Evolutionary conservation across 2,113 vertebrate species (phyloP), one percentile per base, ranked within the genome.

Genomic region (Nerophis lumbriciformis): DNA sequence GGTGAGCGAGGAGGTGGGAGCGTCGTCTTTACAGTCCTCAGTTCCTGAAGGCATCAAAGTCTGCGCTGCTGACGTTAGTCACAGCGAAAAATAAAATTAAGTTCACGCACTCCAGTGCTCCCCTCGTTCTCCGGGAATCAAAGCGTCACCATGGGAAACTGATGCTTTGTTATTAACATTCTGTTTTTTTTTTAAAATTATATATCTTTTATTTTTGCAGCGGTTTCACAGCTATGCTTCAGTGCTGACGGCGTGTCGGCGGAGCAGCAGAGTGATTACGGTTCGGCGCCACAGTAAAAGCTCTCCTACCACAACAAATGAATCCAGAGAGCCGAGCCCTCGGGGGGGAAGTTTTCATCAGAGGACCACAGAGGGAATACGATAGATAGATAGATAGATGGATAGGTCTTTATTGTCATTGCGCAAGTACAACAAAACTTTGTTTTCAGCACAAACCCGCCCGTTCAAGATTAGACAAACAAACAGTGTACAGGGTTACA

Each of bases 231-330:
- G 42, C 42, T 11, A 38, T 66, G 59, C 58, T n/a, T 65, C 61
- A 19, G 47, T 14, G 36, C 62, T 59, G 65, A 35, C 66, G 62
- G 47, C 75, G 73, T 56, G 61, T 66, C 61, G 58, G 63, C 57
- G 28, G 13, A 76, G 61, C 75, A 54, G n/a, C 72, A 76, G 74
- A 78, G 55, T 79, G 76, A 83, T 80, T 76, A 79, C 70, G 19
- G 21, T 68, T 54, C 59, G 66, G 61, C 64, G 63, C 64, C 65
- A 68, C 70, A 68, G 70, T 75, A 83, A 69, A 85, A 72, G 61
- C 73, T 78, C 66, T 69, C 71, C 76, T 75, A 76, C 72, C 72
- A 76, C 71, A 77, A 68, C 69, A 13, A 83, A 86, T 82, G 72
- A 82, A 80, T 67, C 63, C 64, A 49, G 56, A 79, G 67, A 59